Conservation (phyloP, 2,888 invertebrate species). For the Leucophenga maculata region DNA sequence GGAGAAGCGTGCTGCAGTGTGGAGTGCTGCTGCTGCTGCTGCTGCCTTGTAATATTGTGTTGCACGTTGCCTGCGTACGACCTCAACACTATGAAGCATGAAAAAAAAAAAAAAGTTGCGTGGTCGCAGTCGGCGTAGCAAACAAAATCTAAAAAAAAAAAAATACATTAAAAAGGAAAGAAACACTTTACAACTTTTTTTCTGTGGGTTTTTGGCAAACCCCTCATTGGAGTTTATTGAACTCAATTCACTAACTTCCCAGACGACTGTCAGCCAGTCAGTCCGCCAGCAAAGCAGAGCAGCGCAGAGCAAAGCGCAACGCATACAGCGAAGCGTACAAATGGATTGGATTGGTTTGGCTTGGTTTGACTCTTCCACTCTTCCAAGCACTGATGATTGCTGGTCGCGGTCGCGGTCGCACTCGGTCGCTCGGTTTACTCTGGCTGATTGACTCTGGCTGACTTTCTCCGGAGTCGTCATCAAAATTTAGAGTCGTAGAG, state of each 20-base stretch:
- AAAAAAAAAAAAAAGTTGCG: no score
- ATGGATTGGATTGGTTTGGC: neutral
- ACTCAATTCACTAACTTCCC: conserved; percentile 47
- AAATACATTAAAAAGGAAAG: conserved; percentile 29
- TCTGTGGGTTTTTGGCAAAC: conserved; percentile 60
- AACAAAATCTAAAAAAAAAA: conserved; percentile 28
- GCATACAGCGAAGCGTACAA: no score
- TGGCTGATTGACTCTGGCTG: conserved; percentile 37
- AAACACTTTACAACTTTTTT: conserved; percentile 28
- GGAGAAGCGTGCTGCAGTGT: no score
- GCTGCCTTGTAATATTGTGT: no score
- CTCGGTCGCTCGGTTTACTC: no score
- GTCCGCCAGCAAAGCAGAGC: neutral
- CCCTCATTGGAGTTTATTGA: conserved; percentile 63
- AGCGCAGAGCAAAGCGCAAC: conserved; percentile 4
- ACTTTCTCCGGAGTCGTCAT: conserved; percentile 67
- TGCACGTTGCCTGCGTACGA: no score
- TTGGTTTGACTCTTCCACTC: no score
- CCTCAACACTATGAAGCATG: no score
- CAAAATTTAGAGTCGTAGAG: conserved; percentile 33
- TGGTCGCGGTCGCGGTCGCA: conserved; percentile 22
- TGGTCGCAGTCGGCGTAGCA: conserved; percentile 21
- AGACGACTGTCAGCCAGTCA: conserved; percentile 28
- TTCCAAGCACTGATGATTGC: no score
- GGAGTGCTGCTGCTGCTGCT: no score